phyloP scores from a whole-genome alignment of 1,140 invertebrate genomes.

The Araneus ventricosus region DNA sequence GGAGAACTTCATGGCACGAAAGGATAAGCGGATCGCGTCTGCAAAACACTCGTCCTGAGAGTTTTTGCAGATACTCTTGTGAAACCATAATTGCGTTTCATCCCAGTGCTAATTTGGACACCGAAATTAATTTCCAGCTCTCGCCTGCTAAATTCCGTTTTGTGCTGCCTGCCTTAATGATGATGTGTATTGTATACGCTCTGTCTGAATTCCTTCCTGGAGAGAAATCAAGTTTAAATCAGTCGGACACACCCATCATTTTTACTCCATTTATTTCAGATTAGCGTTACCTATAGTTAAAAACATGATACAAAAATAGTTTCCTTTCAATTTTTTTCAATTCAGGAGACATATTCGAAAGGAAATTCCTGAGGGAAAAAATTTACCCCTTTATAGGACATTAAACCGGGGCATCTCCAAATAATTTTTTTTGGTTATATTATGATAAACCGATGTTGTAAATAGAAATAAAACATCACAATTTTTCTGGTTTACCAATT shows the following conservation, averaged over 20 bases:
- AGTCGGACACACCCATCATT: background rate
- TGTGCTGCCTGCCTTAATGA: conserved; percentile 35
- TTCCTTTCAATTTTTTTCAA: background rate
- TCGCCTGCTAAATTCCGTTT: conserved; percentile 46
- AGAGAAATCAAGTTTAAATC: background rate
- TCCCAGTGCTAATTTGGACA: background rate
- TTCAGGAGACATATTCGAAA: too few relatives aligned
- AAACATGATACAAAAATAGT: background rate
- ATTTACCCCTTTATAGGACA: too few relatives aligned
- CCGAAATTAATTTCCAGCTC: conserved; percentile 50
- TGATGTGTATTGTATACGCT: conserved; percentile 46
- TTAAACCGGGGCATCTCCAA: too few relatives aligned
- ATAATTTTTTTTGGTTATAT: too few relatives aligned
- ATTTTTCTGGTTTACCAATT: too few relatives aligned
- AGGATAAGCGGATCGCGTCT: background rate
- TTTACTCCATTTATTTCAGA: background rate
- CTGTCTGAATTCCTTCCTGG: background rate
- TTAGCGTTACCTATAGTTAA: background rate
- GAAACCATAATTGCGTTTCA: background rate
- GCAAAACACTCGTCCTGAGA: background rate
- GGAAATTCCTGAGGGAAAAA: too few relatives aligned
- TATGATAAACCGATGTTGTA: too few relatives aligned
- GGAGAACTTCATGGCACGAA: background rate
- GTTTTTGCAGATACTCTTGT: background rate
- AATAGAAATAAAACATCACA: too few relatives aligned